A percentile compares a stretch with the other conserved stretches of the same genome.
Conservation (phyloP, 35 echinoderm and acorn worm genomes). For the Ophiothrix spiculata region DNA sequence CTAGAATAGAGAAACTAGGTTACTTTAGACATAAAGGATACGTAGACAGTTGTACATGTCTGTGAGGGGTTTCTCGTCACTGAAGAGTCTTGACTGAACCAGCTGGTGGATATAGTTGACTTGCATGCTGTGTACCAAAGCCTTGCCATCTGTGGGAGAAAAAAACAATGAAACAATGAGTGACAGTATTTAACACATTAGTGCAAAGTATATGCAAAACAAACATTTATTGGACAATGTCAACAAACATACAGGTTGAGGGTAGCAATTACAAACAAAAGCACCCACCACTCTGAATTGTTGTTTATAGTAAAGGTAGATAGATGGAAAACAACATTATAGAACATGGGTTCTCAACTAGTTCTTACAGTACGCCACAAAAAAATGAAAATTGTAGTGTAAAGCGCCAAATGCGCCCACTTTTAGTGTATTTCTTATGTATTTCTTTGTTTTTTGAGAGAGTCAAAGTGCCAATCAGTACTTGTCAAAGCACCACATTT, state of each 20-base stretch:
- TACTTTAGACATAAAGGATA: constrained; percentile 74
- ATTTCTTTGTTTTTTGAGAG: no score
- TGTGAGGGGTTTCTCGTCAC: constrained; percentile 74
- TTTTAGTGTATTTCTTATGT: no score
- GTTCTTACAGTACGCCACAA: no score
- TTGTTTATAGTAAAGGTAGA: no score
- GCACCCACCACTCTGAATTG: no score
- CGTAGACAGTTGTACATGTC: constrained; percentile 94
- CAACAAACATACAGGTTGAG: neutral
- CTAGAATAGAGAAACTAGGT: no score
- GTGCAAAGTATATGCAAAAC: neutral
- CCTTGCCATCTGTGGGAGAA: constrained; percentile 82
- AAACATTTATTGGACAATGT: neutral
- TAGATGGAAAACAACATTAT: no score
- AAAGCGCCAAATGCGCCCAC: no score
- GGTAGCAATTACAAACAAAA: neutral
- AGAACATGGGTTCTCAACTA: no score
- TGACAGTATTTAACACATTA: neutral
- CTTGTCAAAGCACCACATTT: no score
- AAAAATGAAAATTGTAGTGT: no score
- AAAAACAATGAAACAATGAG: neutral
- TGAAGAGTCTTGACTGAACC: constrained; percentile 84
- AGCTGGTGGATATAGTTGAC: constrained; percentile 95
- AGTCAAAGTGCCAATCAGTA: no score
- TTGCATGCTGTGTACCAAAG: constrained; percentile 85